A percentile compares a stretch with the other conserved stretches of the same genome.
phyloP scores from a whole-genome alignment of 1,140 invertebrate species.

The Ridgeia piscesae region DNA sequence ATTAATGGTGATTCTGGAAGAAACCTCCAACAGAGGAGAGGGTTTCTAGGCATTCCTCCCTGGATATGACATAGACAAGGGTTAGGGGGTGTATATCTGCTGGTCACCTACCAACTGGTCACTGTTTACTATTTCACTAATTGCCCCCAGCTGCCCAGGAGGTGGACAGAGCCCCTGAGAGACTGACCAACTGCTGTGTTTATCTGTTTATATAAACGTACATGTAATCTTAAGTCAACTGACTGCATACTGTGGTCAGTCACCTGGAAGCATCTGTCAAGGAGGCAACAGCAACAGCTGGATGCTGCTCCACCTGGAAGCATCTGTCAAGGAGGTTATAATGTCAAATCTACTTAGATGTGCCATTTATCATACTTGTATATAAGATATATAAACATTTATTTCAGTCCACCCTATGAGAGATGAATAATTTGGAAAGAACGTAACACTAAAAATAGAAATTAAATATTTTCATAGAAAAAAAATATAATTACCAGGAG shows the following conservation, averaged over 20 bases:
- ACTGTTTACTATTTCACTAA: background rate
- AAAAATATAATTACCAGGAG: no score
- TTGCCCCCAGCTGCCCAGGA: background rate
- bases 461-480: no score
- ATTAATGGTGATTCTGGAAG: background rate
- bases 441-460: no score
- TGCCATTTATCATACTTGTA: background rate
- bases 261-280: background rate
- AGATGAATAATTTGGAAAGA: no score
- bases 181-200: background rate
- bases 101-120: background rate
- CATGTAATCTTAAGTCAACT: constrained; percentile 1
- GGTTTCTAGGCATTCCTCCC: background rate
- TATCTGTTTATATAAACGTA: background rate
- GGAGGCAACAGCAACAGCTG: background rate
- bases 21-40: background rate
- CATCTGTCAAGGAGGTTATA: background rate
- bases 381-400: background rate
- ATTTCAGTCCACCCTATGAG: background rate
- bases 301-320: background rate
- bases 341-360: background rate
- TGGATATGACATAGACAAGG: background rate
- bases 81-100: background rate
- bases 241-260: background rate
- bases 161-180: background rate